Percentiles rank a stretch among this genome's conserved stretches.
These are phyloP conservation scores for Phania funesta DNA, from an alignment of 2,888 invertebrate species.

Conservation along the genomic window DNA sequence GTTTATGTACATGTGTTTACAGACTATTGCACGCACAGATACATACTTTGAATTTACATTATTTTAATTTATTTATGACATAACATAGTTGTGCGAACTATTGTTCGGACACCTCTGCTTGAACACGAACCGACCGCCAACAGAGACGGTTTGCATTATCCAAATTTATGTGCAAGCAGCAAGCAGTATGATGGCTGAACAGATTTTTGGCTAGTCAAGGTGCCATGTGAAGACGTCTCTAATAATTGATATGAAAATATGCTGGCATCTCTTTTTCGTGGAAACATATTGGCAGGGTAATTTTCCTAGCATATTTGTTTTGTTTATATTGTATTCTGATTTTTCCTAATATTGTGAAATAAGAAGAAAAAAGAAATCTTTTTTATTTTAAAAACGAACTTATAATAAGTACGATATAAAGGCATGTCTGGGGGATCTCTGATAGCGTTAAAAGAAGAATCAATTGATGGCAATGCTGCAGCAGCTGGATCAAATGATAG, in stretches of 20 bases:
- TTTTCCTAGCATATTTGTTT: conserved; percentile 44
- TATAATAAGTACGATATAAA: conserved; percentile 30
- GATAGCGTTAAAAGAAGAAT: conserved; percentile 76
- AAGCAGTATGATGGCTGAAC: too few relatives aligned
- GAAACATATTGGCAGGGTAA: conserved; percentile 48
- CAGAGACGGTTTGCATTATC: too few relatives aligned
- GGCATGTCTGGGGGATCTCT: conserved; percentile 77
- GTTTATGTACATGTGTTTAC: too few relatives aligned
- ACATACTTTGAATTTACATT: too few relatives aligned
- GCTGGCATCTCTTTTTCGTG: conserved; percentile 37
- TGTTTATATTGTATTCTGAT: conserved; percentile 69
- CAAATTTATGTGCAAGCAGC: too few relatives aligned
- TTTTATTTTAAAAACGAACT: conserved; percentile 32
- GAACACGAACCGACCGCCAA: too few relatives aligned
- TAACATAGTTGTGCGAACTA: too few relatives aligned
- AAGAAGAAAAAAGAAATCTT: conserved; percentile 10
- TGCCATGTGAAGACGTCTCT: too few relatives aligned
- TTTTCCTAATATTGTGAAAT: conserved; percentile 73
- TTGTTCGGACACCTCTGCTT: too few relatives aligned
- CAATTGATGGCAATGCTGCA: conserved; percentile 71
- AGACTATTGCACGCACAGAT: too few relatives aligned
- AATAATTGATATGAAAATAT: background rate
- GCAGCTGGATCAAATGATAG: conserved; percentile 67
- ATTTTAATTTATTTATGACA: too few relatives aligned
- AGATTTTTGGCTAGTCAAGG: too few relatives aligned